These are phyloP conservation scores for Minunthozetes semirufus DNA, from an alignment of 2,888 invertebrate species.

Conservation along the genomic window DNA sequence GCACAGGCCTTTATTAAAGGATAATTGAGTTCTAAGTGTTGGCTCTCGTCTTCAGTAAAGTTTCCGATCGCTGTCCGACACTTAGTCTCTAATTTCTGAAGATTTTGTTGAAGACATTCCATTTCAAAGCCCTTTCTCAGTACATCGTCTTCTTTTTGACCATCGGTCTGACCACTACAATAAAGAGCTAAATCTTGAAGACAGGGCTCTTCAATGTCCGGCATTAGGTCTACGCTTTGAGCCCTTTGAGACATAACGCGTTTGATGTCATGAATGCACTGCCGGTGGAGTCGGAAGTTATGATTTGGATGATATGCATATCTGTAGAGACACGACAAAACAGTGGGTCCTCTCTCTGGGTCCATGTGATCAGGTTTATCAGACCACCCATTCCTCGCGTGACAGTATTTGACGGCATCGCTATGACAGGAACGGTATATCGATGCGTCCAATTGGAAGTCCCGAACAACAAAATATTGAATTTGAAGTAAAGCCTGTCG, in stretches of 20 bases:
- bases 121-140: slow-evolving; percentile 59
- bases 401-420: slow-evolving; percentile 75
- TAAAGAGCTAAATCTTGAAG: slow-evolving; percentile 71
- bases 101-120: slow-evolving; percentile 72
- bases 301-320: slow-evolving; percentile 50
- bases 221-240: slow-evolving; percentile 81
- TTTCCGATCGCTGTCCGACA: slow-evolving; percentile 72
- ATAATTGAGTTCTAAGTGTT: slow-evolving; percentile 81
- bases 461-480: slow-evolving; percentile 91
- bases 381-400: slow-evolving; percentile 69
- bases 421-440: slow-evolving; percentile 78
- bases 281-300: slow-evolving; percentile 47
- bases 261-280: slow-evolving; percentile 64
- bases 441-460: slow-evolving; percentile 81
- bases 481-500: slow-evolving; percentile 86
- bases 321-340: slow-evolving; percentile 83
- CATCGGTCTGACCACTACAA: slow-evolving; percentile 65
- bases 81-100: slow-evolving; percentile 45
- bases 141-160: slow-evolving; percentile 19
- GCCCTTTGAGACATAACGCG: slow-evolving; percentile 90
- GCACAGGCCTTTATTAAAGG: slow-evolving; percentile 74
- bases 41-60: slow-evolving; percentile 81
- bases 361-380: slow-evolving; percentile 59
- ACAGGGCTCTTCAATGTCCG: slow-evolving; percentile 86
- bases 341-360: slow-evolving; percentile 71